Percentiles rank a stretch among this genome's conserved stretches.
Conservation (phyloP, 2,888 invertebrate genomes). For the Protonemura montana region DNA sequence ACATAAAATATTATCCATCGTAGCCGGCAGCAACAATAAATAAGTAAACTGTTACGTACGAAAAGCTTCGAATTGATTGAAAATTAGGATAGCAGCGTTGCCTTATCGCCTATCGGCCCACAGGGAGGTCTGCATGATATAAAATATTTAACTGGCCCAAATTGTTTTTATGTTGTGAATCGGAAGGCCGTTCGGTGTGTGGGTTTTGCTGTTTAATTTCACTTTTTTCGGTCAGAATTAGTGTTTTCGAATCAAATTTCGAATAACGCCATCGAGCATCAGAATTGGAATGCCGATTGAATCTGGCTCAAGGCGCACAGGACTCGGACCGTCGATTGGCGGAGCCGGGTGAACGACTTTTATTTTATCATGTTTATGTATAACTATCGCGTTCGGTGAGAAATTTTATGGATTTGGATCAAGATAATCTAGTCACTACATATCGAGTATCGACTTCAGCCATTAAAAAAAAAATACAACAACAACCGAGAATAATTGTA, state of each 20-base stretch:
- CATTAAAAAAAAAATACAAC: background rate
- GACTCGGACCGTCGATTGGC: background rate
- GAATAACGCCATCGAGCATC: background rate
- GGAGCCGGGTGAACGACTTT: background rate
- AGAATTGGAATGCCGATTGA: background rate
- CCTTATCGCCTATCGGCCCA: background rate
- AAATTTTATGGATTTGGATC: slow-evolving; percentile 4
- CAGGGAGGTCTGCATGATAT: background rate
- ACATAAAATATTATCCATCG: background rate
- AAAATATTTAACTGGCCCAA: background rate
- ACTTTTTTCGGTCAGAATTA: background rate
- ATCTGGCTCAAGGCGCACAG: background rate
- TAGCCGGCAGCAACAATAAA: background rate
- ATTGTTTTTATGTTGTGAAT: background rate
- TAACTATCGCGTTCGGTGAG: background rate
- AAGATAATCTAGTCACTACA: slow-evolving; percentile 1
- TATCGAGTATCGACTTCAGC: background rate
- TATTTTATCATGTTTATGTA: background rate
- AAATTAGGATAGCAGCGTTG: background rate
- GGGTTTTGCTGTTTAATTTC: background rate
- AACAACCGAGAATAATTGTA: background rate
- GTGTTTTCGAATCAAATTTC: background rate
- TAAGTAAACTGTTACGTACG: background rate
- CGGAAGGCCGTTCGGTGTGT: background rate
- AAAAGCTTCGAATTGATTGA: background rate